Evolutionary conservation across 2,888 invertebrate species (phyloP), one percentile per base, ranked within the genome.

Genomic region (Synergus umbraculus): DNA sequence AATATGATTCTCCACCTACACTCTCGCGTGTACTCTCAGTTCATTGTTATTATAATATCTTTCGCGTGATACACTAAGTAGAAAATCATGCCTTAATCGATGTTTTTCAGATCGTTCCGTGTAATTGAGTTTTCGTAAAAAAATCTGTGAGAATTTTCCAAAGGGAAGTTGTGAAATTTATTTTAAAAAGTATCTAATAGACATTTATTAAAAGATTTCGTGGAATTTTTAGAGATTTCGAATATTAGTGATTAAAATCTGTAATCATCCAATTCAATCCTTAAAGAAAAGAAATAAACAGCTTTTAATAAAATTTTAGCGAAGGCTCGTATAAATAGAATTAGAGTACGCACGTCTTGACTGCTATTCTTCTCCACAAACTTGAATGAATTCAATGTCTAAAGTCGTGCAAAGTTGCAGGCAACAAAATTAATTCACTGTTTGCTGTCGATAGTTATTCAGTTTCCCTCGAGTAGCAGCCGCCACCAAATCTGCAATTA

Each of bases 391-490:
- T 63, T 63, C 22, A n/a, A 22, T 22, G 22, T n/a, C 13, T 13
- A 65, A n/a, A 41, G 37, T 13, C 37, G 2, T 9, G 13, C 2
- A 65, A 65, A 65, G n/a, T n/a, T 66, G n/a, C 9, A 44, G 10
- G 10, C 43, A 43, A 10, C 43, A 43, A 43, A 41, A n/a, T 65
- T 41, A 41, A 65, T 65, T 65, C 7, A 65, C 8, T 44, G 66
- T 43, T 43, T 66, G 18, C 18, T 66, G 43, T n/a, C 66, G 18
- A 66, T 66, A 66, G 66, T 9, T 43, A 66, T 66, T 43, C 66
- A 66, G 43, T 43, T 66, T 44, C 12, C 43, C n/a, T 66, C 43
- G 66, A 66, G 10, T 18, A 43, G 10, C 9, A 29, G 22, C 18
- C 4, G 10, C 5, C 18, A 9, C n/a, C 4, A 66, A n/a, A 66